These are phyloP conservation scores for Leptopilina clavipes DNA, from an alignment of 1,140 invertebrate genomes.

Conservation along the genomic window DNA sequence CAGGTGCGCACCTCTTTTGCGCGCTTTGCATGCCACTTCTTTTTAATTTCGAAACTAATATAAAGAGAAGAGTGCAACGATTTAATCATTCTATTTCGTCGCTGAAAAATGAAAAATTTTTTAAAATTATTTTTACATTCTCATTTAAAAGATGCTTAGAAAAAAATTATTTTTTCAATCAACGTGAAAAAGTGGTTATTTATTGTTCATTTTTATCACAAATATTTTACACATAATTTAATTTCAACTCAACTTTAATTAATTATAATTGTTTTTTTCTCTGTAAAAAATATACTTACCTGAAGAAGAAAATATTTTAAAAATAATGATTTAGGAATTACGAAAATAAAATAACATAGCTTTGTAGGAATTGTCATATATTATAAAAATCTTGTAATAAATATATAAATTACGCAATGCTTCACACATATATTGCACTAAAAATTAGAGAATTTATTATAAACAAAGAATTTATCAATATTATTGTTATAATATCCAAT, in stretches of 20 bases:
- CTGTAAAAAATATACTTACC: too few species aligned
- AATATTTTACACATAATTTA: too few species aligned
- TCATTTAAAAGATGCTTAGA: too few species aligned
- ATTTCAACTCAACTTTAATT: too few species aligned
- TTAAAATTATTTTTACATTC: too few species aligned
- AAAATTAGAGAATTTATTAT: not conserved
- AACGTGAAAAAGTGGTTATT: too few species aligned
- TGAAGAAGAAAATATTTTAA: not conserved
- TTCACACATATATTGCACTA: conserved; percentile 52
- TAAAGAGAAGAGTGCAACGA: not conserved
- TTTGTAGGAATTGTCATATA: conserved; percentile 1
- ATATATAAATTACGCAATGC: conserved; percentile 46
- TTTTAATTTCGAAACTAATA: not conserved
- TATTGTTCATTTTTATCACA: too few species aligned
- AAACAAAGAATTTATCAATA: not conserved
- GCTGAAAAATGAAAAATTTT: not conserved
- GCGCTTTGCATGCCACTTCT: conserved; percentile 26
- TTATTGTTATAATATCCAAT: conserved; percentile 17
- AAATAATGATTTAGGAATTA: not conserved
- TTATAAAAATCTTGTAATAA: conserved; percentile 44
- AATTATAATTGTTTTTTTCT: too few species aligned
- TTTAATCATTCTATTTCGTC: too few species aligned
- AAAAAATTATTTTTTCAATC: too few species aligned
- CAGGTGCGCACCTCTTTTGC: conserved; percentile 58
- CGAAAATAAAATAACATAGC: not conserved